These are phyloP conservation scores for Branchipolynoe longqiensis DNA, from an alignment of 2,888 invertebrate species.

Conservation along the genomic window DNA sequence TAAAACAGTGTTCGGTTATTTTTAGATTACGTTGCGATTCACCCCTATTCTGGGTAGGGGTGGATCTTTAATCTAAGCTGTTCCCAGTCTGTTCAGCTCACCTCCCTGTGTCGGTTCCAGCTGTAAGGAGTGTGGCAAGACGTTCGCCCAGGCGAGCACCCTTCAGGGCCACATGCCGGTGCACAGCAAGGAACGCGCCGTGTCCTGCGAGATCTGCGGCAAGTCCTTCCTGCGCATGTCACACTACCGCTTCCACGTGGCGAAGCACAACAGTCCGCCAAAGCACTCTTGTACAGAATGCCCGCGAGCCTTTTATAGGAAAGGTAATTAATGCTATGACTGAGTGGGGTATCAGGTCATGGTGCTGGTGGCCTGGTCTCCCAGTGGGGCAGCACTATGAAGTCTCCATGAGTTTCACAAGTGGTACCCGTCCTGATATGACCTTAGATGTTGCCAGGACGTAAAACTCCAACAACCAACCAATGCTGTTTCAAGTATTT, in stretches of 20 bases:
- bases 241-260: slow-evolving; percentile 98
- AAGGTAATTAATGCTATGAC: slow-evolving; percentile 73
- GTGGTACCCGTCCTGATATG: too few species aligned
- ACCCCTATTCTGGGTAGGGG: too few species aligned
- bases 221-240: slow-evolving; percentile 93
- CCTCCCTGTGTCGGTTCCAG: slow-evolving; percentile 70
- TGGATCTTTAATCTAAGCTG: too few species aligned
- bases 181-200: slow-evolving; percentile 79
- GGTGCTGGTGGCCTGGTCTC: too few species aligned
- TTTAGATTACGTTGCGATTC: too few species aligned
- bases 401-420: too few species aligned
- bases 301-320: slow-evolving; percentile 86
- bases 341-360: too few species aligned
- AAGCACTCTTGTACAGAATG: slow-evolving; percentile 91
- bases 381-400: too few species aligned
- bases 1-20: too few species aligned
- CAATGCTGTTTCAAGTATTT: neutral
- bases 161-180: slow-evolving; percentile 81
- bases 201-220: slow-evolving; percentile 94
- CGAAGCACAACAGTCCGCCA: slow-evolving; percentile 96
- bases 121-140: slow-evolving; percentile 79
- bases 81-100: too few species aligned
- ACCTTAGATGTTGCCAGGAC: too few species aligned
- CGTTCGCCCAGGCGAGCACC: slow-evolving; percentile 80
- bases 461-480: too few species aligned